Evolutionary conservation across 2,888 invertebrate species (phyloP).

Genomic region (Aspidapion aeneum): DNA sequence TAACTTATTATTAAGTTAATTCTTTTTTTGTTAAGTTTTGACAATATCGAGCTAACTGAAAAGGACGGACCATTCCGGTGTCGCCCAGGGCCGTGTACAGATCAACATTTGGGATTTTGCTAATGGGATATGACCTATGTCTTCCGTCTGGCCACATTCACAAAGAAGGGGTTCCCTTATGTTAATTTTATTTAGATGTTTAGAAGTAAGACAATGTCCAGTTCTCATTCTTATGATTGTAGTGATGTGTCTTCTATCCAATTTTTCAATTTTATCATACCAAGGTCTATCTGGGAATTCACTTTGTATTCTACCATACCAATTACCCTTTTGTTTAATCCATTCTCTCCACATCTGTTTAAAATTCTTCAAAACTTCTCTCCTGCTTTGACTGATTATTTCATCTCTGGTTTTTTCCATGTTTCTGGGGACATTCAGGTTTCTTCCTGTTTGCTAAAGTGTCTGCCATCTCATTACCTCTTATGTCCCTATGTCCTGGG

Average conservation of each 20-base stretch:
- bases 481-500: background rate
- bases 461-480: slow-evolving; percentile 9
- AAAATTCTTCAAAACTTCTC: background rate
- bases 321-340: background rate
- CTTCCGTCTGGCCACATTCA: background rate
- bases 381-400: background rate
- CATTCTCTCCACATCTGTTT: background rate
- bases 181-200: background rate
- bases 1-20: background rate
- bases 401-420: background rate
- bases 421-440: slow-evolving; percentile 1
- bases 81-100: background rate
- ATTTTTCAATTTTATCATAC: background rate
- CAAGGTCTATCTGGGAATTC: background rate
- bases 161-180: background rate
- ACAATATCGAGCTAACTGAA: background rate
- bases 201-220: too few relatives aligned
- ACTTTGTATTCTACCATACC: background rate
- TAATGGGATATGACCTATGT: background rate
- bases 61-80: background rate
- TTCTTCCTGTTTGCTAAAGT: slow-evolving; percentile 8
- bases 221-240: background rate
- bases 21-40: background rate
- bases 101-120: background rate
- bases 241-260: background rate